Evolutionary conservation across 2,888 invertebrate genomes (phyloP), one percentile per base, ranked within the genome.

Genomic region (Cremastobaeus sp.): DNA sequence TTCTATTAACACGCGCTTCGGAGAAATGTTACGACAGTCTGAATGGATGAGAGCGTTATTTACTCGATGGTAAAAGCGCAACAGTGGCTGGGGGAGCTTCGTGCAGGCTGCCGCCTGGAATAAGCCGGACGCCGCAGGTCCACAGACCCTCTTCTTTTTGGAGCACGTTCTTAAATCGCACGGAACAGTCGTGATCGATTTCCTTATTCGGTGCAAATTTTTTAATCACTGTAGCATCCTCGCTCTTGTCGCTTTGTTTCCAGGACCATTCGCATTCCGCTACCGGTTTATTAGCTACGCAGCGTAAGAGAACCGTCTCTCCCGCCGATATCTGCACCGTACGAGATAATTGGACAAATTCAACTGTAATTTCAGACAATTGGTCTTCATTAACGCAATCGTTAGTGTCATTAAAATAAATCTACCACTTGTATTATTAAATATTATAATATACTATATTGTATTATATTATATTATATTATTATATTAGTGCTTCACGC

Each of bases 111-210:
- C 86, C 86, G 12, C 79, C 80, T 0, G 82, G 78, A 12, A 84
- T 82, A 41, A 87, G 78, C 32, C 86, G 79, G 12, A 87, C 86
- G 4, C 85, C 86, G 68, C 88, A 88, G 8, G 84, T 86, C 88
- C 88, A 88, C n/a, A 86, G 77, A 1, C 88, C 88, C 71, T 86
- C 86, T 70, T 88, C 86, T 59, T 86, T 86, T 80, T 86, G 84
- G 32, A 86, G 62, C 18, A 87, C 84, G 60, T 84, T 86, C 68
- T 85, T 85, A 74, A 87, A 85, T 45, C 86, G 78, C 35, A 87
- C 83, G 35, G 87, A 87, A 77, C 88, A 88, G 70, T 88, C 88
- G 71, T 87, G 84, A 41, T 86, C 84, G 28, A 79, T 76, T 48
- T 86, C 86, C 57, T 83, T 83, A 74, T 82, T 84, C 15, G 87